Percentiles rank a stretch among this genome's conserved stretches.
phyloP scores from a whole-genome alignment of 2,113 vertebrate species.

The Muscicapa adusta region DNA sequence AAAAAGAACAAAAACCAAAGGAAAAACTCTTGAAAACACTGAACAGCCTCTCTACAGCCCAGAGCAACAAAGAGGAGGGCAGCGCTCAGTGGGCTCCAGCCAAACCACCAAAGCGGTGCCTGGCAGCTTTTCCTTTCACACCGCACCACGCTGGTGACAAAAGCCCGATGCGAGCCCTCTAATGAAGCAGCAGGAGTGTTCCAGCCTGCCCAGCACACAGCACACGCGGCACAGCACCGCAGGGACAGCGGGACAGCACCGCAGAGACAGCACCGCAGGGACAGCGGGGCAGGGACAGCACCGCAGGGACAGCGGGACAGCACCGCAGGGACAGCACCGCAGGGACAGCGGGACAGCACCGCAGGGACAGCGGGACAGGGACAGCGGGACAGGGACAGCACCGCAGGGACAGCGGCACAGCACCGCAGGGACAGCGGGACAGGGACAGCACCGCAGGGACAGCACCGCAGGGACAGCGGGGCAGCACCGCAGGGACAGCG shows the following conservation, averaged over 20 bases:
- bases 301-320: no score
- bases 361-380: no score
- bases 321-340: no score
- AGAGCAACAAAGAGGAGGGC: not conserved
- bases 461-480: no score
- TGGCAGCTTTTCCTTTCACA: not conserved
- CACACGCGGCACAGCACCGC: fast-evolving
- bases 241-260: not conserved
- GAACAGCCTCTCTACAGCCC: not conserved
- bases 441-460: no score
- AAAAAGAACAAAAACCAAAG: not conserved
- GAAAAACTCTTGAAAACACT: not conserved
- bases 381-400: no score
- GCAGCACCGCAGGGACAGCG: no score
- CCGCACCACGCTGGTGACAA: not conserved
- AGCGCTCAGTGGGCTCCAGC: not conserved
- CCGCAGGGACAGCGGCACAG: no score
- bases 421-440: no score
- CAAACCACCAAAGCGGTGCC: not conserved
- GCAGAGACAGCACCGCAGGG: not conserved
- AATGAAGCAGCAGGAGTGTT: not conserved
- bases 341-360: no score
- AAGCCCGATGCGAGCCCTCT: not conserved
- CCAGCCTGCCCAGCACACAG: fast-evolving
- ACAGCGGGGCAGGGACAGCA: no score